Evolutionary conservation across 2,888 invertebrate genomes (phyloP).

Genomic region (Drosophila paranaensis): DNA sequence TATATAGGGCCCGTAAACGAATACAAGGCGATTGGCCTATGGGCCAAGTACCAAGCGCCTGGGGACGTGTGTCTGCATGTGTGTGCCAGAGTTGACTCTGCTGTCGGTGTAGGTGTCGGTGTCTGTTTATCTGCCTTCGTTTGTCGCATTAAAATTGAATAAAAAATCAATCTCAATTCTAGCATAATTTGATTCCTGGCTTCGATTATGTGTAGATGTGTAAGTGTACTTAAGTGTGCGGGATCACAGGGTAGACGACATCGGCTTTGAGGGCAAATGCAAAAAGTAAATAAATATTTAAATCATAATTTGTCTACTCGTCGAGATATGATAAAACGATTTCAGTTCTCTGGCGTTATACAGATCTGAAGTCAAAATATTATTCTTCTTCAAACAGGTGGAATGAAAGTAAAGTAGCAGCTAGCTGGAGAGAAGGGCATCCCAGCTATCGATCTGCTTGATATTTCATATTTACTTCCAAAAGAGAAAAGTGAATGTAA

Average conservation of each 20-base stretch:
- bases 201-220: slow-evolving; percentile 65
- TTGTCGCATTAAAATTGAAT: slow-evolving; percentile 84
- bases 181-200: slow-evolving; percentile 83
- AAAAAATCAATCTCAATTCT: slow-evolving; percentile 84
- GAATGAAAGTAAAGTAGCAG: no score
- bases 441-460: no score
- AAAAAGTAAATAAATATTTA: slow-evolving; percentile 64
- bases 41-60: slow-evolving; percentile 33
- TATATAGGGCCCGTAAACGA: slow-evolving; percentile 51
- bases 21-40: slow-evolving; percentile 26
- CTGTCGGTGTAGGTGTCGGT: slow-evolving; percentile 41
- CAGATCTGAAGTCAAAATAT: neutral
- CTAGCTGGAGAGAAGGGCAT: no score
- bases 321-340: slow-evolving; percentile 22
- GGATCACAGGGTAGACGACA: slow-evolving; percentile 5
- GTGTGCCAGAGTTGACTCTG: slow-evolving; percentile 31
- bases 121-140: slow-evolving; percentile 81
- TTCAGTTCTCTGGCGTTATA: neutral
- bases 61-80: slow-evolving; percentile 9
- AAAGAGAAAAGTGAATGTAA: no score
- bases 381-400: no score
- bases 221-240: slow-evolving; percentile 14
- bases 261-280: slow-evolving; percentile 34
- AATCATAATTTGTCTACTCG: slow-evolving; percentile 55
- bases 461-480: neutral